Evolutionary conservation across 2,888 invertebrate species (phyloP), one percentile per base, ranked within the genome.

Genomic region (Apodemia mormo): DNA sequence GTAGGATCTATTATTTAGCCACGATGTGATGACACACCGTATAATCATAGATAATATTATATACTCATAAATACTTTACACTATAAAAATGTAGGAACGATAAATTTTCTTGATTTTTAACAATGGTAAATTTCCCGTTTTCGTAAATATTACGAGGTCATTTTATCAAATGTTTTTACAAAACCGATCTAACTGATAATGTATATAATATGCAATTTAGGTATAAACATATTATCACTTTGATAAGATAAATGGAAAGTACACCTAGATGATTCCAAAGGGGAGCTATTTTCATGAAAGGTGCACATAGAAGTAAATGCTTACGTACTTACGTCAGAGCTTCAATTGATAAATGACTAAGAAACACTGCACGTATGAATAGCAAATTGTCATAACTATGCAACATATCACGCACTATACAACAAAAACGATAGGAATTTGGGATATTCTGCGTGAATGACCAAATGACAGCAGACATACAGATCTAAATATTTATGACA

Each of bases 401-500:
- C 67, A 73, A 75, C 74, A 74, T 73, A 70, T 69, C 69, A 66
- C 66, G 73, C 72, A 73, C 65, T 67, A 76, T 78, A 78, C 79
- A 76, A 76, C 78, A 76, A 75, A 69, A 75, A 76, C 75, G 73
- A 74, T 75, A 70, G 73, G 73, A 78, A 77, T 79, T 75, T 74
- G 73, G 73, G 74, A 73, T 74, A 76, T 77, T 70, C 70, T 72
- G 74, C 70, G 76, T 72, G 69, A 75, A 70, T 71, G 72, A 76
- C 71, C 74, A 76, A 75, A 75, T 76, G 77, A 77, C 77, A 77
- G 77, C 74, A 77, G 78, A 75, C 77, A 76, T 77, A 74, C 72
- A 75, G 76, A 76, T 76, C 76, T 77, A 72, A 76, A 73, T 76
- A 77, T 76, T 79, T 84, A 85, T 85, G 84, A 85, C 84, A 85